phyloP scores from a whole-genome alignment of 2,888 invertebrate species.

The Dinocampus coccinellae region DNA sequence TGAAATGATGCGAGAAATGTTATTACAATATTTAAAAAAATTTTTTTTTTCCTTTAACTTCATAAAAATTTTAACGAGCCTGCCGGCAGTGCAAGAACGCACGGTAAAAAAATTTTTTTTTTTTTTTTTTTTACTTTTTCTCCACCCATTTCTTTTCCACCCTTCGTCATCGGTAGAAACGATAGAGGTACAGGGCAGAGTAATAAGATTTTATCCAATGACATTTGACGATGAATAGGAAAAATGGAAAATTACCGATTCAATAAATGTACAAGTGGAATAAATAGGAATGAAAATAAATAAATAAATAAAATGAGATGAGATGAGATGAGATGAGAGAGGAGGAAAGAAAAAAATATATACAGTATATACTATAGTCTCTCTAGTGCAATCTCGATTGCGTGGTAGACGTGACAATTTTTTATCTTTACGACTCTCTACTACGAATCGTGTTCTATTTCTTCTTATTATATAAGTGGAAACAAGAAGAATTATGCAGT shows the following conservation, averaged over 20 bases:
- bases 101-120: background rate
- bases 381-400: conserved; percentile 44
- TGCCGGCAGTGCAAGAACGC: background rate
- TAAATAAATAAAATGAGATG: background rate
- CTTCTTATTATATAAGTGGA: conserved; percentile 59
- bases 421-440: conserved; percentile 59
- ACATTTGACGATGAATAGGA: conserved; percentile 4
- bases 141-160: background rate
- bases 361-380: background rate
- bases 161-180: background rate
- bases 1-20: background rate
- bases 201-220: conserved; percentile 1
- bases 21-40: background rate
- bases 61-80: background rate
- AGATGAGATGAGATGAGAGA: background rate
- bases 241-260: background rate
- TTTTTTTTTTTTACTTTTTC: too few species aligned
- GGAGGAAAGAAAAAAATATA: background rate
- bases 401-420: conserved; percentile 55
- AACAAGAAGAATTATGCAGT: conserved; percentile 64
- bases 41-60: background rate
- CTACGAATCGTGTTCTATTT: conserved; percentile 40
- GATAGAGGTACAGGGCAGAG: background rate
- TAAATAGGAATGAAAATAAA: background rate
- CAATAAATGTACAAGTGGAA: background rate